These are phyloP conservation scores for Scylla paramamosain DNA, from an alignment of 1,140 invertebrate species.

Conservation along the genomic window DNA sequence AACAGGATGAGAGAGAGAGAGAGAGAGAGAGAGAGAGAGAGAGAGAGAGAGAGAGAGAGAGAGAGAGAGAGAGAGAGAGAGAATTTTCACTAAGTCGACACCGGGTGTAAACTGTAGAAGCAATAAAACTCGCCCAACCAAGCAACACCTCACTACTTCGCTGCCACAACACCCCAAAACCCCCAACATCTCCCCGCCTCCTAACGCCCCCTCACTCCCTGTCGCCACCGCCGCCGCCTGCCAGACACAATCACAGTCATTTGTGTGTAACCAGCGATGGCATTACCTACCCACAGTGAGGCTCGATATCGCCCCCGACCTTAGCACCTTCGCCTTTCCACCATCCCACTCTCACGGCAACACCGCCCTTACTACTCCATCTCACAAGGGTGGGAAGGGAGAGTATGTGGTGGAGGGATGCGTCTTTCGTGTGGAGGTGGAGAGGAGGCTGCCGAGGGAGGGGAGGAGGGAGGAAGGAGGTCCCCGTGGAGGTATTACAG, in stretches of 20 bases:
- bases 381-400: neutral
- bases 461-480: slow-evolving; percentile 6
- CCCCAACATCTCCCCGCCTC: too few relatives aligned
- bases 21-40: slow-evolving; percentile 42
- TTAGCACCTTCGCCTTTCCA: neutral
- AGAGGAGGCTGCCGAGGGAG: neutral
- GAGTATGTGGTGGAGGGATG: neutral
- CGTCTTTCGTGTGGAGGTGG: neutral
- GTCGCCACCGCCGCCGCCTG: slow-evolving; percentile 8
- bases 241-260: slow-evolving; percentile 31
- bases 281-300: neutral
- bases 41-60: slow-evolving; percentile 46
- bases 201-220: too few relatives aligned
- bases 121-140: neutral
- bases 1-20: slow-evolving; percentile 1
- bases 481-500: slow-evolving; percentile 52
- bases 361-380: neutral
- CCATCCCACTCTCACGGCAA: neutral
- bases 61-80: slow-evolving; percentile 41
- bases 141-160: too few relatives aligned
- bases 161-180: too few relatives aligned
- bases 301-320: neutral
- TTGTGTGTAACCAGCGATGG: neutral
- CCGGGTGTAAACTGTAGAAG: neutral
- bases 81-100: neutral